Conservation (phyloP, 2,888 invertebrate species). For the Abrostola tripartita region DNA sequence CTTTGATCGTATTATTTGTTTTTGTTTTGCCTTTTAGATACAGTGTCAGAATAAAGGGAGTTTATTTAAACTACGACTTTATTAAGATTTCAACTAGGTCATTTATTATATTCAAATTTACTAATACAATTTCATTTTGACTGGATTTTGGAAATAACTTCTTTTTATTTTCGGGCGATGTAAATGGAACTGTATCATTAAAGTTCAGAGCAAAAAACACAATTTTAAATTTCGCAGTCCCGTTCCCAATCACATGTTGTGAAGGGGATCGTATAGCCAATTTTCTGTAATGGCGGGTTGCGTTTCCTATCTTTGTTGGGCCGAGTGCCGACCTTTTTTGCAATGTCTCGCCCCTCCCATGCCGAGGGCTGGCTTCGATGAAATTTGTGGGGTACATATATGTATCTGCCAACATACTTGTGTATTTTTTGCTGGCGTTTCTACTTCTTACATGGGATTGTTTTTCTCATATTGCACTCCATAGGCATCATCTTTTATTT, state of each 20-base stretch:
- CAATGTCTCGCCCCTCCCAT: constrained; percentile 75
- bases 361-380: constrained; percentile 64
- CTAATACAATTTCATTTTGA: constrained; percentile 25
- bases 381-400: constrained; percentile 74
- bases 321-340: constrained; percentile 84
- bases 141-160: constrained; percentile 26
- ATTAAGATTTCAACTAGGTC: constrained; percentile 36
- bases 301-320: constrained; percentile 83
- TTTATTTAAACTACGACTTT: constrained; percentile 54
- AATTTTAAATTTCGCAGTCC: constrained; percentile 70
- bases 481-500: no score
- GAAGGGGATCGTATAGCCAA: constrained; percentile 78
- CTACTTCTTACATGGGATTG: constrained; percentile 17
- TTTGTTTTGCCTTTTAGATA: constrained; percentile 76
- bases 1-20: constrained; percentile 86
- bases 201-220: constrained; percentile 54
- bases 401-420: constrained; percentile 40
- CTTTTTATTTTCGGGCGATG: constrained; percentile 25
- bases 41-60: constrained; percentile 60
- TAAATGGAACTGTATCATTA: constrained; percentile 43
- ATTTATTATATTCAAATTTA: constrained; percentile 38
- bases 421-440: constrained; percentile 36
- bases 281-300: constrained; percentile 86
- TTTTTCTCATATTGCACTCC: no score
- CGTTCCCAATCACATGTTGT: constrained; percentile 63